Evolutionary conservation across 1,140 invertebrate species (phyloP), one percentile per base, ranked within the genome.

Genomic region (Drosophila insularis): DNA sequence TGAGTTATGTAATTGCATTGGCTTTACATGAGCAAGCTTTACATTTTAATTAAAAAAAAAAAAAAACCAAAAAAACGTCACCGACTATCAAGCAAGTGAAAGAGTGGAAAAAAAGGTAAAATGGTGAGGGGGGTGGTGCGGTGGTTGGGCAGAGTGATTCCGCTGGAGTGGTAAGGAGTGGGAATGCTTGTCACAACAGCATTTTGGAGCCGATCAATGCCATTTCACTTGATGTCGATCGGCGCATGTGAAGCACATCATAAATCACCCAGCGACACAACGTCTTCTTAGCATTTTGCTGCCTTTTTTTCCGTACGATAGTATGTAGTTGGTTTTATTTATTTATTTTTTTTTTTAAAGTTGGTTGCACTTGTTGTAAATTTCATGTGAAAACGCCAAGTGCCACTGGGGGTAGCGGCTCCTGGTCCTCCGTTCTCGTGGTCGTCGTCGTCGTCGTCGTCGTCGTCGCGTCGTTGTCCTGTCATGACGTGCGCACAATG

Each of bases 401-500:
- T 84, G 82, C 78, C 78, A 80, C 67, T 68, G 77, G 61, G 53
- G 35, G 35, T 46, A 35, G 35, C 17, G 21, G 73, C 72, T 71
- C 23, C 55, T 65, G 40, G 40, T 61, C 35, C 60, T 39, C 65
- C 53, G 43, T 73, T 39, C 62, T 66, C 60, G 60, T 46, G 56
- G 53, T 72, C 54, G 68, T 50, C 60, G 32, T 27, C 32, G 10
- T 35, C 32, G 60, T 46, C 61, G 53, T 72, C 54, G 68, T 50
- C 60, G 32, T 27, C 32, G 10, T 35, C 32, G 7, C 7, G 32
- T 35, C 10, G 56, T 73, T 53, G 76, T 50, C 60, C 74, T 72
- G 68, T 63, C 76, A 89, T 87, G 84, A 89, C 84, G 84, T 89
- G 84, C 80, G 84, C 84, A 89, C 84, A 89, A 89, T 89, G 84